Evolutionary conservation across 1,140 invertebrate species (phyloP), one percentile per base, ranked within the genome.

Genomic region (Ceratina australensis): DNA sequence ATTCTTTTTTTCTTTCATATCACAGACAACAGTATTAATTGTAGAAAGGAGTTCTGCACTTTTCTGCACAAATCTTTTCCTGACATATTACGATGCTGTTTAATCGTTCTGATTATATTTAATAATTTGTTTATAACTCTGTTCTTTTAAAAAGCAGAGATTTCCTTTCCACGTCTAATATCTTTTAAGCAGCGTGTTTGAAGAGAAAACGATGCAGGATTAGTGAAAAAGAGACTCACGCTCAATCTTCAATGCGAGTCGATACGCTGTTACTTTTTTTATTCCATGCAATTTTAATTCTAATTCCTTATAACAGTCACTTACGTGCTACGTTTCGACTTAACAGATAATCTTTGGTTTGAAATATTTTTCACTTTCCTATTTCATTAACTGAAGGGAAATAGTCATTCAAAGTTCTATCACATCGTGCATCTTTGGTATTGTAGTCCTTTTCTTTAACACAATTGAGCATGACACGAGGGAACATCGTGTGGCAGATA

Each of bases 311-410:
- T 33, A 18, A 74, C 3, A 65, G 52, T 10, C 61, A 64, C 52
- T 52, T 22, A 22, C n/a, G 26, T 71, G 28, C 57, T 33, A n/a
- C n/a, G 18, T 61, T 50, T 56, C 50, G 28, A 42, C 18, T 61
- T 63, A 77, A n/a, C 5, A 1, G 5, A 16, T 54, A 28, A 52
- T 72, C 67, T 47, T 77, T 63, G 16, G 22, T 28, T 76, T 18
- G 13, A 20, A n/a, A 61, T 12, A 24, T 8, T 1, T 5, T 4
- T 12, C 52, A 8, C n/a, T n/a, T 15, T 22, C 8, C 22, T 26
- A 7, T 24, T 26, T 16, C 20, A 0, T 8, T 0, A 2, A 71
- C 10, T 16, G 18, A 1, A 5, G 13, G 22, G 16, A 69, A 10
- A n/a, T 16, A 52, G 24, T 33, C 16, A 24, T 64, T 54, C 18